Conservation (phyloP, 2,113 vertebrate species). For the Melanocharis versteri region DNA sequence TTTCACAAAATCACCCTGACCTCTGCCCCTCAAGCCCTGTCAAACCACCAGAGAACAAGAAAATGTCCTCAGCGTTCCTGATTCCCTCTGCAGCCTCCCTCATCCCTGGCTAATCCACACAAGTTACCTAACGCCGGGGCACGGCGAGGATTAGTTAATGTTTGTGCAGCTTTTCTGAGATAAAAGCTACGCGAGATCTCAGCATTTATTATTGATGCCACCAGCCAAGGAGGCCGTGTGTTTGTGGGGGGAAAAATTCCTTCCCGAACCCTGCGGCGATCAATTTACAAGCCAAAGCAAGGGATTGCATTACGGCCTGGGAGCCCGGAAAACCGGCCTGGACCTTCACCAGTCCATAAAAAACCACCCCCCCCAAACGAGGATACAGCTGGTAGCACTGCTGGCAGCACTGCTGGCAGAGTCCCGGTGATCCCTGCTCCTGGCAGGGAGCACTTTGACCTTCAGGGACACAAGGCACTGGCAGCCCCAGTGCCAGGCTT, state of each 20-base stretch:
- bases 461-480: neutral
- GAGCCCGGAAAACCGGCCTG: neutral
- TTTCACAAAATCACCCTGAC: neutral
- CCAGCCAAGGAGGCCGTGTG: neutral
- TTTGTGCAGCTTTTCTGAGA: neutral
- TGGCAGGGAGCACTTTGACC: conserved; percentile 30
- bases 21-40: neutral
- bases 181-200: neutral
- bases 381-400: neutral
- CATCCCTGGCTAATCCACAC: neutral
- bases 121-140: neutral
- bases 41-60: neutral
- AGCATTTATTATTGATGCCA: conserved; percentile 50
- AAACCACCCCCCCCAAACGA: neutral
- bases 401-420: neutral
- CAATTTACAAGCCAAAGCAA: conserved; percentile 41
- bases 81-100: neutral
- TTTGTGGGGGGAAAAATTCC: neutral
- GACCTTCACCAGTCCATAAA: neutral
- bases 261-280: conserved; percentile 34
- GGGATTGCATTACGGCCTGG: conserved; percentile 31
- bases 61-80: neutral
- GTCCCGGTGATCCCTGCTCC: neutral
- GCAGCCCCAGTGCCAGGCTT: neutral
- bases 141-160: conserved; percentile 8